These are phyloP conservation scores for Tetrao urogallus DNA, from an alignment of 2,113 vertebrate genomes.

Conservation along the genomic window DNA sequence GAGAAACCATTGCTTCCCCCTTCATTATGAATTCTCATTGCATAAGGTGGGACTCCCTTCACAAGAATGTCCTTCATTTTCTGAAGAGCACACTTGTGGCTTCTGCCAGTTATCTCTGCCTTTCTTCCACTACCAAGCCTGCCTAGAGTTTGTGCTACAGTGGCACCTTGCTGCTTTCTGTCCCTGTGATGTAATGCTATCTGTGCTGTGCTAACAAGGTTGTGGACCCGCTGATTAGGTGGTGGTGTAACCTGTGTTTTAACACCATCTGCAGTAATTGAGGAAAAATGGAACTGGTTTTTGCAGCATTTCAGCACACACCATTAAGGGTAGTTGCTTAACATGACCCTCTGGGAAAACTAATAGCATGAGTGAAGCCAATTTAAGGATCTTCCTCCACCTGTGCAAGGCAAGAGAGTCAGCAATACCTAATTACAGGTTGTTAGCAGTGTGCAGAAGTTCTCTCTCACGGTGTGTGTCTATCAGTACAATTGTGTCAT, in stretches of 20 bases:
- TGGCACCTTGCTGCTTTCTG: background rate
- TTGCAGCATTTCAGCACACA: fast-evolving
- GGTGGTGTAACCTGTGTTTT: background rate
- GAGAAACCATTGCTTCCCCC: background rate
- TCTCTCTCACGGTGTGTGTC: background rate
- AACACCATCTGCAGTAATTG: background rate
- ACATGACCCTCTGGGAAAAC: background rate
- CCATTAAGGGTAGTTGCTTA: background rate
- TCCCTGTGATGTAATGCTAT: fast-evolving
- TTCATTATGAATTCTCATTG: background rate
- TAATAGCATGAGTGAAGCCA: background rate
- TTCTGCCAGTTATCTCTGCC: background rate
- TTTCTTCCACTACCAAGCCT: background rate
- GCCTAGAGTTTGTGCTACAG: background rate
- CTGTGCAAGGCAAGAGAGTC: constrained; percentile 1
- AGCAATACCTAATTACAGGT: background rate
- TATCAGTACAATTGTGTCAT: background rate
- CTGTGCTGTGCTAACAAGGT: background rate
- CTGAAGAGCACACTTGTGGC: background rate
- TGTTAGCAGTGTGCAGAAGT: background rate
- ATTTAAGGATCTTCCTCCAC: background rate
- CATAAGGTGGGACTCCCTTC: background rate
- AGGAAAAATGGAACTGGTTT: background rate
- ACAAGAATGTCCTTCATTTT: background rate
- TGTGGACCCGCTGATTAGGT: background rate